Percentiles rank a stretch among this genome's conserved stretches.
Conservation (phyloP, 2,888 invertebrate genomes). For the Molorchus minor region DNA sequence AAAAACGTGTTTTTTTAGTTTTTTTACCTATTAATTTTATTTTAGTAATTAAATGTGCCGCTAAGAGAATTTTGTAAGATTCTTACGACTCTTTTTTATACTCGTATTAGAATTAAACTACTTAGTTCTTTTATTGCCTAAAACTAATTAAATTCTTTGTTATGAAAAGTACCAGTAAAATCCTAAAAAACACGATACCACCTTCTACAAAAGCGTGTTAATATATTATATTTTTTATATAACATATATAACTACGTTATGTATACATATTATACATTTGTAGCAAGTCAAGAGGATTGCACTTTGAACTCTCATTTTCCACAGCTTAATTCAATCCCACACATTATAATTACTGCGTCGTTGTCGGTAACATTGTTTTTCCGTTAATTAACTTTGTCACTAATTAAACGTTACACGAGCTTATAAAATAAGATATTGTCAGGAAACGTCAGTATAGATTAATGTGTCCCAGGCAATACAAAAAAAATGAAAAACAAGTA, state of each 20-base stretch:
- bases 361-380: not conserved
- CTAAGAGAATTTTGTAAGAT: too few relatives aligned
- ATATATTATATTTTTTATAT: not conserved
- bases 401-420: slow-evolving; percentile 11
- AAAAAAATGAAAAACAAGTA: slow-evolving; percentile 4
- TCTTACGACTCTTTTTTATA: too few relatives aligned
- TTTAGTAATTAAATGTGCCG: too few relatives aligned
- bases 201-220: not conserved
- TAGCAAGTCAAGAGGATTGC: not conserved
- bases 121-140: too few relatives aligned
- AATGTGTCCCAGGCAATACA: not conserved
- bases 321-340: not conserved
- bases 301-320: not conserved
- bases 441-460: slow-evolving; percentile 2
- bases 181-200: not conserved
- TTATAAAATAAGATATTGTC: slow-evolving; percentile 1
- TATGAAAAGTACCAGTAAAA: too few relatives aligned
- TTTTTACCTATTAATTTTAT: too few relatives aligned
- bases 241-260: not conserved
- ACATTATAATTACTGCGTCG: not conserved
- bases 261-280: not conserved
- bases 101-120: too few relatives aligned
- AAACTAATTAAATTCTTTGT: too few relatives aligned
- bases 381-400: slow-evolving; percentile 3
- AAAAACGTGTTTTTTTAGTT: too few relatives aligned